Base-by-base conservation (phyloP, 92 coral and sea anemone species). In the Plumapathes pennacea region DNA sequence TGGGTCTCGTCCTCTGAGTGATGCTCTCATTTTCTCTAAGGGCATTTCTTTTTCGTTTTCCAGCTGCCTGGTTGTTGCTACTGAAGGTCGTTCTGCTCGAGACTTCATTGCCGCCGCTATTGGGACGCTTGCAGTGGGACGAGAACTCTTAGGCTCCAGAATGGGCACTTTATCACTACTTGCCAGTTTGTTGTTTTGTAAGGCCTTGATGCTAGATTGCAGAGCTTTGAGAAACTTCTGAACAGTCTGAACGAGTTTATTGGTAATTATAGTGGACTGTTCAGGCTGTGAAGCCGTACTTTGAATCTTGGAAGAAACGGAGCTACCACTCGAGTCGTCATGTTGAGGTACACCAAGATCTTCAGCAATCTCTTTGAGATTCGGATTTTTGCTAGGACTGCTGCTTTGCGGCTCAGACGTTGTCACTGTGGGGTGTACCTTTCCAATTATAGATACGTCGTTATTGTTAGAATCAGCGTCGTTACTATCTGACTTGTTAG, bases 221-320 rank as follows among this genome's bases (percentile, higher is more conserved):
- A 82, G 72, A 5, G 79, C 89, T 30, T 76, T 53, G 1, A 82
- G 57, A 29, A 82, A 31, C 49, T 82, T 82, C 13, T 70, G 45
- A 1, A 82, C 67, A 18, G 82, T 66, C 29, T 38, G 56, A 21
- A 72, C 68, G 38, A 72, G 45, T n/a, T 45, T 57, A 32, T 53
- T 63, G n/a, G 80, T 41, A 46, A 23, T 48, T 6, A 64, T 46
- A 21, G 67, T 26, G 15, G 38, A 24, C 1, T 62, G 11, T 26
- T 70, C 61, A 22, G 57, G 40, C 3, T 29, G 30, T 8, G 15
- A 14, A 5, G 51, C 22, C 23, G 69, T n/a, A n/a, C n/a, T n/a
- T n/a, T n/a, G n/a, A n/a, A n/a, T n/a, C n/a, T n/a, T n/a, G n/a
- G n/a, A n/a, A n/a, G n/a, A n/a, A n/a, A n/a, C n/a, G n/a, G n/a